Evolutionary conservation across 2,797 vertebrate genomes (phyloP).

Genomic region (Echiichthys vipera): DNA sequence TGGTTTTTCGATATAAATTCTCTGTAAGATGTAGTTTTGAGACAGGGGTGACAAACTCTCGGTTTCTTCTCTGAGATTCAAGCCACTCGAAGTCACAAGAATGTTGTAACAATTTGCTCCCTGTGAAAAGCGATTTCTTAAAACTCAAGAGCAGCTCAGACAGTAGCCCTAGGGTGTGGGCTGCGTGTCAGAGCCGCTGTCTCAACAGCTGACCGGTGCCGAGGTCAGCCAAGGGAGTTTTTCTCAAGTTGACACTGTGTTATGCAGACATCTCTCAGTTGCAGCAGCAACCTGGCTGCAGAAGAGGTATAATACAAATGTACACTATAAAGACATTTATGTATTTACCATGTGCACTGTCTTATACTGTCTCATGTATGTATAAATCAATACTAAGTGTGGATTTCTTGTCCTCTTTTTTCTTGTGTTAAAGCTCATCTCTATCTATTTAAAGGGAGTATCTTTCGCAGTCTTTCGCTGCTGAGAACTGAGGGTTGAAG

Average conservation of each 20-base stretch:
- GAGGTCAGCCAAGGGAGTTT: slow-evolving; percentile 29
- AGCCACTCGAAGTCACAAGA: slow-evolving; percentile 46
- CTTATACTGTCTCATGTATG: no score
- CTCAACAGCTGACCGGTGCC: slow-evolving; percentile 58
- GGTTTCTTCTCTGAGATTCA: slow-evolving; percentile 56
- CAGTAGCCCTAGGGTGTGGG: slow-evolving; percentile 64
- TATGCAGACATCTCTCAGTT: slow-evolving; percentile 39
- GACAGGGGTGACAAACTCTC: slow-evolving; percentile 43
- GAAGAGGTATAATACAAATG: no score
- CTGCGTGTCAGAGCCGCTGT: slow-evolving; percentile 54
- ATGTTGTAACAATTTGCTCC: slow-evolving; percentile 73
- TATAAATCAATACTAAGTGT: no score
- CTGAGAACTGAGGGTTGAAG: no score
- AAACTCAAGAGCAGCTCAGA: slow-evolving; percentile 65
- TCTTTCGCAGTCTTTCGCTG: no score
- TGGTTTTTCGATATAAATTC: slow-evolving; percentile 42
- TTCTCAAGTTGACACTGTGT: slow-evolving; percentile 34
- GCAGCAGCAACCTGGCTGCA: slow-evolving; percentile 12
- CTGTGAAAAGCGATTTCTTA: slow-evolving; percentile 66
- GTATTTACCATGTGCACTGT: no score
- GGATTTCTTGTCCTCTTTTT: no score
- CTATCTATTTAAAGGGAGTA: no score
- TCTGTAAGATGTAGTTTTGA: slow-evolving; percentile 44
- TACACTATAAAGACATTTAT: no score
- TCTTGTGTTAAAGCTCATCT: no score